Evolutionary conservation across 1,140 invertebrate species (phyloP).

Genomic region (Choristoneura fumiferana): DNA sequence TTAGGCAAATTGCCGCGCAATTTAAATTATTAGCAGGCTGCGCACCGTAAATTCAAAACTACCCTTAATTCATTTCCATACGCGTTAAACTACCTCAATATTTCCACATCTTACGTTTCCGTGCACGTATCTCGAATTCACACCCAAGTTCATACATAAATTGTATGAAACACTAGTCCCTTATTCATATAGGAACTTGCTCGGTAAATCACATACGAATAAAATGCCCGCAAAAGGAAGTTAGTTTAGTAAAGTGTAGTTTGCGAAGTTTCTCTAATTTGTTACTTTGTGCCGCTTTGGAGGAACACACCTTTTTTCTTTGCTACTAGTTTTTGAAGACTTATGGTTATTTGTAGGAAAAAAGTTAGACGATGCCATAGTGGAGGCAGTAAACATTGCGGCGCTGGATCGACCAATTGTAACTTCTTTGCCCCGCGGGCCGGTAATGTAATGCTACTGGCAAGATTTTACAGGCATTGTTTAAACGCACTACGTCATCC

Average conservation of each 20-base stretch:
- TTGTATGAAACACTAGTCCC: constrained; percentile 5
- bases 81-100: not conserved
- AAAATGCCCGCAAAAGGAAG: not conserved
- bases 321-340: too few species aligned
- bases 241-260: constrained; percentile 8
- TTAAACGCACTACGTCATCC: too few species aligned
- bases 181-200: constrained; percentile 8
- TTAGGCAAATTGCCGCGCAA: not conserved
- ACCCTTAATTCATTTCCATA: not conserved
- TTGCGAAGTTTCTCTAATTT: constrained; percentile 3
- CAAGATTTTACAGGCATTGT: too few species aligned
- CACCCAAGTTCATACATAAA: constrained; percentile 2
- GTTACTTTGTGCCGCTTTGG: not conserved
- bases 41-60: not conserved
- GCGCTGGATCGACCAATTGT: too few species aligned
- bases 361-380: too few species aligned
- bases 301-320: too few species aligned
- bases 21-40: not conserved
- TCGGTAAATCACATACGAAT: not conserved
- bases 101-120: not conserved
- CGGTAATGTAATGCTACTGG: too few species aligned
- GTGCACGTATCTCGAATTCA: not conserved
- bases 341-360: too few species aligned
- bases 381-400: too few species aligned
- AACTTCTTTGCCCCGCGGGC: too few species aligned